Evolutionary conservation across 2,113 vertebrate species (phyloP), one percentile per base, ranked within the genome.

Genomic region (Phocoena sinus): DNA sequence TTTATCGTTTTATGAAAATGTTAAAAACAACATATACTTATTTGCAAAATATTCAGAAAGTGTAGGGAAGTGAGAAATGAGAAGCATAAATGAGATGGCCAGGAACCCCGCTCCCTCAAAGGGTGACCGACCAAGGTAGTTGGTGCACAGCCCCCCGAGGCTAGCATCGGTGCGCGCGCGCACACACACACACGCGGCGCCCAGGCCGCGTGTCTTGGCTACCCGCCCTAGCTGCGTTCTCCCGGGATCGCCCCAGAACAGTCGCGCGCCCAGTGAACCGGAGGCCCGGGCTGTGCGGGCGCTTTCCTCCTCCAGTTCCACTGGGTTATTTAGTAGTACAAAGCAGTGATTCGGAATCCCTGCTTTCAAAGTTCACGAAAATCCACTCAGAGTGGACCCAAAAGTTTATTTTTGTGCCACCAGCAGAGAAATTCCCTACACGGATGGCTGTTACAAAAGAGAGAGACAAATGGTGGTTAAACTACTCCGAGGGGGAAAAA

Each of bases 261-360:
- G 91, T 97, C 89, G 94, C 96, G 89, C 3, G 91, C 36, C 0
- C 90, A 96, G 60, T 96, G 97, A 0, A 97, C 98, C 0, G 83
- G 0, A 0, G 98, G 96, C 36, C 26, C 94, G 84, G 56, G 96
- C 97, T 0, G 73, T 18, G 1, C 93, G 97, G 0, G 97, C 89
- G 0, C 98, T 89, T 50, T 98, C 97, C 26, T 97, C 94, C 1
- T 36, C 13, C 21, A 7, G 36, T 13, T 28, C 23, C 26, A 53
- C 81, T 68, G 58, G 26, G 18, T 44, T 62, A 36, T 38, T 68
- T 41, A 53, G 18, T 25, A 21, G 36, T 67, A 41, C n/a, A 83
- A 73, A 73, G 36, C 1, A 73, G n/a, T 26, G 31, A 36, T 56
- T 67, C 18, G 17, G 81, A 33, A 26, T 58, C 36, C 36, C 44